These are phyloP conservation scores for Manis pentadactyla DNA, from an alignment of 2,797 vertebrate species.

Conservation along the genomic window DNA sequence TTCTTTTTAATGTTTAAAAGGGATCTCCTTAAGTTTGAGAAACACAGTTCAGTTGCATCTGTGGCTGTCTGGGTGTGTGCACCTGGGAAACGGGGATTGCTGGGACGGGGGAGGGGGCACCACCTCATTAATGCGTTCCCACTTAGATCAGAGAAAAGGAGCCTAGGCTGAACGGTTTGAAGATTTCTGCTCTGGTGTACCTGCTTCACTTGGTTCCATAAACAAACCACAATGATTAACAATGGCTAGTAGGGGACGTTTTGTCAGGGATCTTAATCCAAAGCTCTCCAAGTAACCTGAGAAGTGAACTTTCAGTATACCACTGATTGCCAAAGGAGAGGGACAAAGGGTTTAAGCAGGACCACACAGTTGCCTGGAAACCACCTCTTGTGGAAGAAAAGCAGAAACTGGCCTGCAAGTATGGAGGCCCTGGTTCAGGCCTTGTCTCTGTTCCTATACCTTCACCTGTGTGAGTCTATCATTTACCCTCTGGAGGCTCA, in stretches of 20 bases:
- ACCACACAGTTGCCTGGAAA: not conserved
- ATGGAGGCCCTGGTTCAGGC: not conserved
- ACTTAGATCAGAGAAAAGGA: not conserved
- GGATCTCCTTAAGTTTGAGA: not conserved
- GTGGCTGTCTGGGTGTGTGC: not conserved
- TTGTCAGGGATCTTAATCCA: not conserved
- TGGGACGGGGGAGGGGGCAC: no score
- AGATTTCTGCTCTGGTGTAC: not conserved
- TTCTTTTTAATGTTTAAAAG: not conserved
- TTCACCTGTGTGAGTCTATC: not conserved
- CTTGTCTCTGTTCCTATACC: not conserved
- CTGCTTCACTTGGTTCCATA: not conserved
- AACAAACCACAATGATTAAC: not conserved
- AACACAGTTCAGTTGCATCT: not conserved
- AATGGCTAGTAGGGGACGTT: not conserved
- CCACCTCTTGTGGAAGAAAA: not conserved
- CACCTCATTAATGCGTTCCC: no score
- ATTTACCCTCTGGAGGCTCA: not conserved
- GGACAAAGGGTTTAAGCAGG: not conserved
- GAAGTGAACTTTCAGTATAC: not conserved
- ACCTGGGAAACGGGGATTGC: not conserved
- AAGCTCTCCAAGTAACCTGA: not conserved
- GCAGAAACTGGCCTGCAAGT: not conserved
- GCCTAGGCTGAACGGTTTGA: not conserved
- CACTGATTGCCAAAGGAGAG: not conserved